Evolutionary conservation across 64 coral and sea anemone species (phyloP), one percentile per base, ranked within the genome.

Genomic region (Montipora sp.): DNA sequence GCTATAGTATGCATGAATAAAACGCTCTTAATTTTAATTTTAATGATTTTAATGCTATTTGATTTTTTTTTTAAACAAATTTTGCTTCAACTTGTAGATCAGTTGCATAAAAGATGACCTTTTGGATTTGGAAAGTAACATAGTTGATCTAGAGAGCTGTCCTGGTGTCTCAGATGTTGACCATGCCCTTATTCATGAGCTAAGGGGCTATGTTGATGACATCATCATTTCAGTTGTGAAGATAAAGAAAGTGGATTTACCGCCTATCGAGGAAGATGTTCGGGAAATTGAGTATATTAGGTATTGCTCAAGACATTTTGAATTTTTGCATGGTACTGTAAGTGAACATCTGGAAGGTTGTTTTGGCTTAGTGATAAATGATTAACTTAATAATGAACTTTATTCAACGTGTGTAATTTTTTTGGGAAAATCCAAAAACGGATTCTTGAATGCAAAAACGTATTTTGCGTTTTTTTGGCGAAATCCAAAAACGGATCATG

Each of bases 61-160:
- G 36, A 36, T 36, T 36, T 36, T 36, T 36, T 36, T 36, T 36
- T 36, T 2, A 27, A 27, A 36, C 27, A 36, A 36, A 36, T 36
- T 36, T 36, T 36, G 36, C 21, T 0, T 23, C 71, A 1, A 50
- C 1, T 18, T 70, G 14, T 51, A 85, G 82, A 63, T 85, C 9
- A 22, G 71, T 72, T 71, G 15, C n/a, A 50, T 85, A 18, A 85
- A 85, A 50, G 63, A 85, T 85, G 61, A 71, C 61, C 61, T 85
- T 12, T 19, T 72, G n/a, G 65, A 72, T 22, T 20, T 85, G 82
- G 65, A 85, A 12, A 71, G 82, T 12, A 71, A 19, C 82, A 48
- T 85, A 11, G 19, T 70, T 73, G 82, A 85, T 50, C 61, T 50
- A 10, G 15, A 66, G 19, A 47, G 46, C 46, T 85, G 82, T 49